A percentile compares a stretch with the other conserved stretches of the same genome.
Evolutionary conservation across 2,888 invertebrate species (phyloP).

Genomic region (Alloplasta piceator): DNA sequence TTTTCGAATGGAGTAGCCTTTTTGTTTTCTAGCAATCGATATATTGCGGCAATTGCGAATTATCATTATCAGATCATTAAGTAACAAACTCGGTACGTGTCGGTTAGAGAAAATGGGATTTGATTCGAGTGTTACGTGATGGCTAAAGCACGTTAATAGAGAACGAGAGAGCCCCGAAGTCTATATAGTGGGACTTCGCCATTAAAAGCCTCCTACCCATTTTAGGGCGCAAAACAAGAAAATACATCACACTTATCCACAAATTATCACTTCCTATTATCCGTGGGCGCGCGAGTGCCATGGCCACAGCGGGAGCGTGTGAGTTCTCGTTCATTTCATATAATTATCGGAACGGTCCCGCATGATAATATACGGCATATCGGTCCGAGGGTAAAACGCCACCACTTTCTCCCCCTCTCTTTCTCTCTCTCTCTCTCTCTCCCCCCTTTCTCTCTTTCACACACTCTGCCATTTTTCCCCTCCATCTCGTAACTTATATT

Average conservation of each 20-base stretch:
- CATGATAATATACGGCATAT: slow-evolving; percentile 69
- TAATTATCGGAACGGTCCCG: slow-evolving; percentile 76
- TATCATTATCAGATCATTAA: too few species aligned
- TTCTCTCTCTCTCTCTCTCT: slow-evolving; percentile 36
- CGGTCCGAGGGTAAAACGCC: slow-evolving; percentile 19
- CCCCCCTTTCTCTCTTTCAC: slow-evolving; percentile 18
- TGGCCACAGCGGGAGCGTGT: slow-evolving; percentile 48
- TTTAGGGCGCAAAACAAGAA: slow-evolving; percentile 67
- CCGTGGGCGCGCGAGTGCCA: slow-evolving; percentile 35
- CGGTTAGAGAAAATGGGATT: too few species aligned
- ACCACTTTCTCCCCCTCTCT: slow-evolving; percentile 32
- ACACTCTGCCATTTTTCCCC: slow-evolving; percentile 34
- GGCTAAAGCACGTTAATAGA: neutral
- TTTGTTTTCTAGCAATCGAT: too few species aligned
- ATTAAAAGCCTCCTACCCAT: slow-evolving; percentile 38
- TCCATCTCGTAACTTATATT: slow-evolving; percentile 68
- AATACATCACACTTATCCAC: slow-evolving; percentile 71
- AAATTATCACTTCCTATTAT: slow-evolving; percentile 78
- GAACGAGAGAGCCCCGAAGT: neutral
- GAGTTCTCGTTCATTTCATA: slow-evolving; percentile 76
- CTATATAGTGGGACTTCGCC: neutral
- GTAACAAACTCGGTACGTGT: too few species aligned
- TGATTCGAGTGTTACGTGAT: neutral
- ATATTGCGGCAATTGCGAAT: too few species aligned
- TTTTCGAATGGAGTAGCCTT: too few species aligned